A percentile compares a stretch with the other conserved stretches of the same genome.
Conservation (phyloP, 2,888 invertebrate species). For the Eupithecia subfuscata region DNA sequence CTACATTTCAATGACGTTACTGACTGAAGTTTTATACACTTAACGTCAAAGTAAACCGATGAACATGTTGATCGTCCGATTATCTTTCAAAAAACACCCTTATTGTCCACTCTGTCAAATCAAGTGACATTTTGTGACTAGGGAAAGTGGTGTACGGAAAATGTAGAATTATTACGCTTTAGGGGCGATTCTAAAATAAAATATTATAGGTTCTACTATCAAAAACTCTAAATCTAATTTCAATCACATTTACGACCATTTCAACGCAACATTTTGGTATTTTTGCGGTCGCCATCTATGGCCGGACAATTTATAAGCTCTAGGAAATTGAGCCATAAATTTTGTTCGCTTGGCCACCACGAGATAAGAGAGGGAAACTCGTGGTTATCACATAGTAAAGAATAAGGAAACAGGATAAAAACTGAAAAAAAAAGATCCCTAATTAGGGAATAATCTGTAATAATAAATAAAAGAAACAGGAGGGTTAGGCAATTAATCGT, state of each 20-base stretch:
- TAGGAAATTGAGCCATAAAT: constrained; percentile 44
- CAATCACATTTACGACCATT: constrained; percentile 9
- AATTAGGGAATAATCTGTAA: no score
- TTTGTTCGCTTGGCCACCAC: constrained; percentile 33
- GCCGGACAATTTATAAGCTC: constrained; percentile 39
- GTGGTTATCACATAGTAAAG: background rate
- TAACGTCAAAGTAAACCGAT: no score
- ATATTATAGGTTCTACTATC: background rate
- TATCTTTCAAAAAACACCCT: no score
- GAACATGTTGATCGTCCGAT: no score
- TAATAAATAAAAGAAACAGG: no score
- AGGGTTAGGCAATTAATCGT: no score
- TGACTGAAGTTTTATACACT: no score
- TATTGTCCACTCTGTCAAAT: background rate
- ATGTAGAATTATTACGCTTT: background rate
- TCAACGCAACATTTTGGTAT: constrained; percentile 8
- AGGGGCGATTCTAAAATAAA: background rate
- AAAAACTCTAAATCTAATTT: background rate
- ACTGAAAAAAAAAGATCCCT: background rate
- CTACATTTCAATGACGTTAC: no score
- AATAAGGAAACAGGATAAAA: background rate
- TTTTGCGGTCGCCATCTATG: constrained; percentile 12
- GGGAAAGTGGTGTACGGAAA: background rate
- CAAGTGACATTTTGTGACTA: background rate
- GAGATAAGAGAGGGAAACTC: constrained; percentile 28